These are phyloP conservation scores for Scolopax mira DNA, from an alignment of 2,113 vertebrate genomes.

Conservation along the genomic window DNA sequence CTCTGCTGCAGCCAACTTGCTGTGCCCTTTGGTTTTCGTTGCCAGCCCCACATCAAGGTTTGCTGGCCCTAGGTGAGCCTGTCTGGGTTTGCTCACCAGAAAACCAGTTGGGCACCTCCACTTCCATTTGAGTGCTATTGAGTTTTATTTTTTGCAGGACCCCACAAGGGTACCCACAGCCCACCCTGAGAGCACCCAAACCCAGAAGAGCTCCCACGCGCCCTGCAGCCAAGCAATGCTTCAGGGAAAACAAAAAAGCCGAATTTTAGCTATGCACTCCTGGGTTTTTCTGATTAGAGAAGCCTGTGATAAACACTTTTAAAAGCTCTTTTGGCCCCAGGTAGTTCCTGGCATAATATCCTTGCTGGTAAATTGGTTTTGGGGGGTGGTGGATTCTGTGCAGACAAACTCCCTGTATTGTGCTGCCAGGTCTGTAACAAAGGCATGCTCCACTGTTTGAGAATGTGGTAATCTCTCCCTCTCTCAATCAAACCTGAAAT, in stretches of 20 bases:
- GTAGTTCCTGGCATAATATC: conserved; percentile 41
- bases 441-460: background rate
- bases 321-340: conserved; percentile 47
- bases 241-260: background rate
- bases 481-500: background rate
- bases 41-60: background rate
- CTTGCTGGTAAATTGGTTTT: conserved; percentile 27
- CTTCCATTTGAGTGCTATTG: background rate
- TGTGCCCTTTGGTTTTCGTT: background rate
- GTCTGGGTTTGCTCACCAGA: no score
- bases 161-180: background rate
- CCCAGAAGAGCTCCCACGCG: background rate
- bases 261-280: background rate
- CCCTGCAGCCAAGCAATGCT: background rate
- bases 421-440: conserved; percentile 17
- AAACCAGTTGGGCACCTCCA: background rate
- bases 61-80: background rate
- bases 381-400: background rate
- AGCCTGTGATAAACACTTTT: background rate
- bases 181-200: background rate
- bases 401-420: background rate
- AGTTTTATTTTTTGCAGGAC: background rate
- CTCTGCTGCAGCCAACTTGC: background rate
- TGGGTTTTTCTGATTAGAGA: background rate
- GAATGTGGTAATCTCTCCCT: background rate